Base-by-base conservation (phyloP, 92 coral and sea anemone genomes). In the Chrysogorgia sp. region DNA sequence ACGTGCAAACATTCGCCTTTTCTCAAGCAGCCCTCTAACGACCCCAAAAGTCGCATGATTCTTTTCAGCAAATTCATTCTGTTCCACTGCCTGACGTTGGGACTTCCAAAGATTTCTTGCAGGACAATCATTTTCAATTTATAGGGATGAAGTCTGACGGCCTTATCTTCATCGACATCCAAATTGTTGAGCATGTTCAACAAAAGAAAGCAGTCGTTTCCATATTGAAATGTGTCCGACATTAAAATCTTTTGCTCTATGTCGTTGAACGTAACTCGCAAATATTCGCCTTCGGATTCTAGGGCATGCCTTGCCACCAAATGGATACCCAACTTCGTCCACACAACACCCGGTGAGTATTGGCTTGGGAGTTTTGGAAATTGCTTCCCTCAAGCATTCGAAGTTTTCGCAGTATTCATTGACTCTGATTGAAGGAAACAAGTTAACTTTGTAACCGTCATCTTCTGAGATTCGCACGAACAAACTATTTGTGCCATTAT, bases 101-200 rank as follows among this genome's bases (percentile, higher is more conserved):
- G 84, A 35, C 68, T 79, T 47, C 65, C 75, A 40, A 81, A 88
- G 33, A 88, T 76, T 37, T 90, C 88, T 32, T 70, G 59, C 60
- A 49, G 20, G 41, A 69, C 76, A 25, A 69, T 17, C 40, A 40
- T 53, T 29, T 49, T 28, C 26, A 45, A 43, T 19, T 45, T 59
- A 69, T 45, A 69, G 40, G 0, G 10, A 0, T 59, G 31, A 9
- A 69, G 40, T 13, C 19, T 21, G 20, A n/a, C 29, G 0, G 30
- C 53, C 8, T 65, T 25, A 28, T 6, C 47, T 20, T 14, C 48
- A 49, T 7, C 8, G 7, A 65, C 28, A 20, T 26, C 1, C 13
- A 19, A n/a, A 45, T 37, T 31, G 19, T 32, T 20, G 23, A 37
- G 23, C n/a, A 37, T 28, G 8, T 31, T 37, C 22, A 65, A 52